Base-by-base conservation (phyloP, 2,888 invertebrate species). In the Zonitis immaculata region DNA sequence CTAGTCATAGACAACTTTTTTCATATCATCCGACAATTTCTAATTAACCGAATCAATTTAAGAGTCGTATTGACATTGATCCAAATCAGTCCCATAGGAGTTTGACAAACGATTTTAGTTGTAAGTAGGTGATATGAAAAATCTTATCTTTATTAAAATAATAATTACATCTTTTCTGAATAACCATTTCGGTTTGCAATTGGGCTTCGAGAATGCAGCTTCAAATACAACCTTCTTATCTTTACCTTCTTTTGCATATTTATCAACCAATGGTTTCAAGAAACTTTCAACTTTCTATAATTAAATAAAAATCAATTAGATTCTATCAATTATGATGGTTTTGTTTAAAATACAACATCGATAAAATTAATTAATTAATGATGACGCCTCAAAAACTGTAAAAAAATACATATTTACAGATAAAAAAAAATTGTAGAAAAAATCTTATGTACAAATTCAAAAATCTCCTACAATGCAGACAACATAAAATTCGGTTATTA, bases 131-230 rank as follows among this genome's bases (percentile, higher is more conserved):
- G n/a, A n/a, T n/a, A n/a, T n/a, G n/a, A n/a, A n/a, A n/a, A n/a
- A n/a, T n/a, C n/a, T 27, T 27, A 27, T 11, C 3, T 11, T 9
- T 11, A 8, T 14, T 2, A 4, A 22, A 28, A 20, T 25, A 52
- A 39, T 70, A 85, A 91, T 86, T 81, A 93, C 94, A 80, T 94
- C 93, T 79, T 93, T 93, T 58, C 92, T 85, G 80, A 90, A 89
- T 73, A 84, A 85, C 95, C 95, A 95, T 77, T 90, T 93, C 7
- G 93, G 91, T 73, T 94, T 94, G 70, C 88, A 83, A 75, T 96
- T 95, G n/a, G 95, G 88, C 78, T 96, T 98, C 60, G 95, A 92
- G 80, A 98, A 99, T 73, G 90, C 89, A 58, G 91, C 93, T 76
- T 94, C 93, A 72, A 99, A 95, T 35, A 85, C 82, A 62, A 94